These are phyloP conservation scores for Urocolius indicus DNA, from an alignment of 2,113 vertebrate genomes.

Conservation along the genomic window DNA sequence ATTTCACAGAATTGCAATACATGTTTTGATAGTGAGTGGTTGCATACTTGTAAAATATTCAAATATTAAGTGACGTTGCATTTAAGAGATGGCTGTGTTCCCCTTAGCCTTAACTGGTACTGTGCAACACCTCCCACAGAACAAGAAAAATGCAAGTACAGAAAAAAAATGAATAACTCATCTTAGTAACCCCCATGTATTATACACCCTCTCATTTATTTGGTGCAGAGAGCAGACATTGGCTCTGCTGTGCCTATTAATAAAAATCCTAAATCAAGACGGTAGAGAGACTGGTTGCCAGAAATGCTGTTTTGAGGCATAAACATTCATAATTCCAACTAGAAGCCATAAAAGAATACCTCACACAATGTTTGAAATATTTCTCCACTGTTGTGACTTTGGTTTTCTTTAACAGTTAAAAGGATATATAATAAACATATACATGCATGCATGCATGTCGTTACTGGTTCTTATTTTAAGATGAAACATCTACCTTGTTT, in stretches of 20 bases:
- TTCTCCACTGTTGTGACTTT: background rate
- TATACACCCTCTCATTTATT: background rate
- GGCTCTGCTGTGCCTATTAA: background rate
- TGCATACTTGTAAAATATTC: background rate
- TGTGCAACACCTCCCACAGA: background rate
- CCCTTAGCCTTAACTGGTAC: background rate
- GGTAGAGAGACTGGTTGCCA: background rate
- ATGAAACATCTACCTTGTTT: background rate
- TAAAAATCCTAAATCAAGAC: background rate
- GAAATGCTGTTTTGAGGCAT: background rate
- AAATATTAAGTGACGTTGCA: background rate
- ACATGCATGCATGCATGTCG: accelerated
- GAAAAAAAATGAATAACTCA: background rate
- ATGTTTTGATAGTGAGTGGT: background rate
- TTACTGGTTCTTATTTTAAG: background rate
- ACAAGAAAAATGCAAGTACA: background rate
- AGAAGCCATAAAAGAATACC: background rate
- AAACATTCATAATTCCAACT: background rate
- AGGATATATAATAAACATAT: background rate
- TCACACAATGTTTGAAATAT: background rate
- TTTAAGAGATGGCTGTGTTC: background rate
- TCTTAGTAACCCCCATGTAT: background rate
- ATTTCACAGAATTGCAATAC: background rate
- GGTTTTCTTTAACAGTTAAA: background rate
- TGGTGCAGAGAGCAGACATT: background rate